These are phyloP conservation scores for Apostichopus parvimensis DNA, from an alignment of 35 echinoderm and acorn worm species.

Conservation along the genomic window DNA sequence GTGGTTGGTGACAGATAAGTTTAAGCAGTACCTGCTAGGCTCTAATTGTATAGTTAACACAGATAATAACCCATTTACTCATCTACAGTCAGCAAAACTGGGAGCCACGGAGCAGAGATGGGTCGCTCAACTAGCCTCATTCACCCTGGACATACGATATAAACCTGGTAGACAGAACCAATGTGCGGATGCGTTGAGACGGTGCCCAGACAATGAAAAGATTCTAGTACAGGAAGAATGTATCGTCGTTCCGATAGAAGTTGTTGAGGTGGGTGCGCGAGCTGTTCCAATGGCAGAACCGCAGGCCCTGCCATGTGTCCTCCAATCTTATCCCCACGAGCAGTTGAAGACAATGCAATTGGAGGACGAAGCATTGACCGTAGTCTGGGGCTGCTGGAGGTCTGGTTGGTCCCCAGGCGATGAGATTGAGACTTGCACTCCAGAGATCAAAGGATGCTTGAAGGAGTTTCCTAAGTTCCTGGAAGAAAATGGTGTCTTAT, in stretches of 20 bases:
- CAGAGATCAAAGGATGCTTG: constrained; percentile 25
- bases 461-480: neutral
- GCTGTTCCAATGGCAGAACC: neutral
- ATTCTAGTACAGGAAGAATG: neutral
- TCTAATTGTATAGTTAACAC: no score
- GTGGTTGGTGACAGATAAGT: no score
- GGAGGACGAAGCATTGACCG: neutral
- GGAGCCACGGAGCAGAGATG: no score
- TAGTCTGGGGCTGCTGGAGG: neutral
- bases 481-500: neutral
- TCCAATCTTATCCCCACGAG: neutral
- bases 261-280: neutral
- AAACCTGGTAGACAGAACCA: neutral
- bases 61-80: no score
- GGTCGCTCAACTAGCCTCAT: neutral
- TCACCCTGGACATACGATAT: neutral
- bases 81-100: no score
- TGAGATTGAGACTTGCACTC: neutral
- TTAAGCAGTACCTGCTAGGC: no score
- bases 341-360: neutral
- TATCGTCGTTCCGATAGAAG: neutral
- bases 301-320: neutral
- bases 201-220: neutral
- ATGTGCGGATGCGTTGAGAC: neutral
- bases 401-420: constrained; percentile 17